Evolutionary conservation across 2,797 vertebrate genomes (phyloP).

Genomic region (Siniperca scherzeri): DNA sequence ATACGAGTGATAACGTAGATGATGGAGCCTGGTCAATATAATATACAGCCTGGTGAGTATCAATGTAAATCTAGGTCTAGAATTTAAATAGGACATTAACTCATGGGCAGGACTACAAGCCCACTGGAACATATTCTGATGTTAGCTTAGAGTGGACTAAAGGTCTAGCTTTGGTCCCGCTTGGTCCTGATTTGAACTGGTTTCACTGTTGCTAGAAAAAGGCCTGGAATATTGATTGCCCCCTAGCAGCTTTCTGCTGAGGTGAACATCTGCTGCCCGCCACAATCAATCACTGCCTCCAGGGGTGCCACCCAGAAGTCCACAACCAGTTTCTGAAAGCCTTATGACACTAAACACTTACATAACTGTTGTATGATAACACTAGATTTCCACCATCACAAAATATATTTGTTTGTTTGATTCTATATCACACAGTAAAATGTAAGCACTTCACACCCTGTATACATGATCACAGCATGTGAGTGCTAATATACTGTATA

Average conservation of each 20-base stretch:
- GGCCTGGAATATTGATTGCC: constrained; percentile 48
- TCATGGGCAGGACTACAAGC: constrained; percentile 2
- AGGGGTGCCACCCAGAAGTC: constrained; percentile 62
- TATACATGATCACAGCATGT: constrained; percentile 2
- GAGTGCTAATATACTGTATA: not conserved
- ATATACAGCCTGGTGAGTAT: constrained; percentile 27
- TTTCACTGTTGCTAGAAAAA: constrained; percentile 39
- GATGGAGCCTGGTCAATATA: constrained; percentile 38
- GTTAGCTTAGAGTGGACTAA: constrained; percentile 3
- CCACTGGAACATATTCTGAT: constrained; percentile 16
- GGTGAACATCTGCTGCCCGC: constrained; percentile 71
- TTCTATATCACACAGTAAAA: constrained; percentile 4
- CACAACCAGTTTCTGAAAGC: constrained; percentile 50
- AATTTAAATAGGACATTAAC: constrained; percentile 63
- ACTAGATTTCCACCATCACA: not conserved
- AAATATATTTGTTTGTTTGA: constrained; percentile 16
- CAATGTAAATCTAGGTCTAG: constrained; percentile 42
- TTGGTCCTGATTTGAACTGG: constrained; percentile 32
- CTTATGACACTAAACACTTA: constrained; percentile 40
- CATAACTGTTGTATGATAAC: not conserved
- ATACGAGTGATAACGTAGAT: constrained; percentile 27
- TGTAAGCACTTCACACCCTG: constrained; percentile 19
- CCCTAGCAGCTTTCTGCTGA: constrained; percentile 74
- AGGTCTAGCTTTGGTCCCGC: constrained; percentile 22
- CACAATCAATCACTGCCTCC: constrained; percentile 74